Conservation (phyloP, 2,888 invertebrate species). For the Volucella bombylans region DNA sequence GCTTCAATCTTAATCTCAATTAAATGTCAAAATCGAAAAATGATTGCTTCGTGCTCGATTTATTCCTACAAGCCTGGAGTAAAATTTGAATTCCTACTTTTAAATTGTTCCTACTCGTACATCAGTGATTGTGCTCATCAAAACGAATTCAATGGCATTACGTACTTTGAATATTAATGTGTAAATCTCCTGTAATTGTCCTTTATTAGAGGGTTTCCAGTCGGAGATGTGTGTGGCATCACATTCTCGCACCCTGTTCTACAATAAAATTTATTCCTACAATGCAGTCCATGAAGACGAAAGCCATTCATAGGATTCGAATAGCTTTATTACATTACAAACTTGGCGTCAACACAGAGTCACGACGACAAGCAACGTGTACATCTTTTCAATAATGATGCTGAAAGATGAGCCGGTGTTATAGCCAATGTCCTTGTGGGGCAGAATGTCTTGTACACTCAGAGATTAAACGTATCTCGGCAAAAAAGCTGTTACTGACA, state of each 20-base stretch:
- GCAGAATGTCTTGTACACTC: slow-evolving; percentile 17
- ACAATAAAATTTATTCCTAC: slow-evolving; percentile 7
- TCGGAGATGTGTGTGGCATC: slow-evolving; percentile 15
- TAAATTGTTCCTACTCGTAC: not conserved
- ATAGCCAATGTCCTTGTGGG: not conserved
- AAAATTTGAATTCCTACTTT: not conserved
- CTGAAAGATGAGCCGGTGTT: not conserved
- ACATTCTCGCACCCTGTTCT: slow-evolving; percentile 9
- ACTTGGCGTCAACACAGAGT: slow-evolving; percentile 55
- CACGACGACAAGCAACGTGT: slow-evolving; percentile 61
- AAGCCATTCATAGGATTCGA: slow-evolving; percentile 45
- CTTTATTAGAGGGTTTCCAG: slow-evolving; percentile 44
- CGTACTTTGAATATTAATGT: slow-evolving; percentile 59
- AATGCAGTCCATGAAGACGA: slow-evolving; percentile 21
- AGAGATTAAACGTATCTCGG: slow-evolving; percentile 25
- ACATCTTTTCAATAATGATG: slow-evolving; percentile 35
- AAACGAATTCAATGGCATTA: slow-evolving; percentile 54
- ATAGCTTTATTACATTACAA: slow-evolving; percentile 66
- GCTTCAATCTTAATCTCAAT: slow-evolving; percentile 6
- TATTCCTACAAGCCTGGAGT: not conserved
- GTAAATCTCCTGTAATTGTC: slow-evolving; percentile 41
- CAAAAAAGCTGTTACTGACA: slow-evolving; percentile 32
- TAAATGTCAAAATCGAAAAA: slow-evolving; percentile 38
- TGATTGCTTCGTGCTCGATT: slow-evolving; percentile 24
- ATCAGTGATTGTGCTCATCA: slow-evolving; percentile 2